Evolutionary conservation across 2,797 vertebrate species (phyloP), one percentile per base, ranked within the genome.

Genomic region (Sciurus carolinensis): DNA sequence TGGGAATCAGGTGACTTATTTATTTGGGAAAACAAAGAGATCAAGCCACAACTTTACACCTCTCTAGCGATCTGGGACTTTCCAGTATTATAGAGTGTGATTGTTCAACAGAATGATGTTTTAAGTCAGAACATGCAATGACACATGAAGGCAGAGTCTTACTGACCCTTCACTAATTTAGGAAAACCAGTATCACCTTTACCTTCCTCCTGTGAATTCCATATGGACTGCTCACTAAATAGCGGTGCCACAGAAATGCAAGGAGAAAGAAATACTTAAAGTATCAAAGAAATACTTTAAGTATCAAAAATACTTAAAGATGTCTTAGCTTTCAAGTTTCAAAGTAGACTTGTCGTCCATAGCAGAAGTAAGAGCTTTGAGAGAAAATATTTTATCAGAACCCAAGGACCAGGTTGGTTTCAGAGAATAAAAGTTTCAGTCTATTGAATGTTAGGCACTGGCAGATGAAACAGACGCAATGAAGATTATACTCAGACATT

Each of bases 321-420:
- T 36, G 36, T 81, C 66, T 79, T 20, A 82, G 52, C 22, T 73
- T 85, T 69, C 50, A 75, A 54, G 26, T 91, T 94, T 92, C 77
- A 76, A 64, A 91, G 47, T 28, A 67, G 69, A 86, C 47, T 76
- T 88, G 13, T 22, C n/a, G 20, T 85, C 26, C n/a, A 22, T 8
- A 69, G 81, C 5, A 30, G 30, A 88, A 42, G 62, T 67, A 54
- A 90, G 13, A 57, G 50, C 69, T 57, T 71, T 83, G 64, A 39
- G 47, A 75, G 44, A 95, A 86, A 93, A 87, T 69, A 20, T 24
- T 90, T 75, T 36, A 77, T 85, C 57, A 87, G 73, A 57, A 69
- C 10, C 77, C 17, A 62, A 47, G 42, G 24, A 3, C 20, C 28
- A 80, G 5, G 11, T 64, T 42, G 6, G 13, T 69, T 86, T 83